Evolutionary conservation across 2,797 vertebrate species (phyloP), one percentile per base, ranked within the genome.

Genomic region (Molossus molossus): DNA sequence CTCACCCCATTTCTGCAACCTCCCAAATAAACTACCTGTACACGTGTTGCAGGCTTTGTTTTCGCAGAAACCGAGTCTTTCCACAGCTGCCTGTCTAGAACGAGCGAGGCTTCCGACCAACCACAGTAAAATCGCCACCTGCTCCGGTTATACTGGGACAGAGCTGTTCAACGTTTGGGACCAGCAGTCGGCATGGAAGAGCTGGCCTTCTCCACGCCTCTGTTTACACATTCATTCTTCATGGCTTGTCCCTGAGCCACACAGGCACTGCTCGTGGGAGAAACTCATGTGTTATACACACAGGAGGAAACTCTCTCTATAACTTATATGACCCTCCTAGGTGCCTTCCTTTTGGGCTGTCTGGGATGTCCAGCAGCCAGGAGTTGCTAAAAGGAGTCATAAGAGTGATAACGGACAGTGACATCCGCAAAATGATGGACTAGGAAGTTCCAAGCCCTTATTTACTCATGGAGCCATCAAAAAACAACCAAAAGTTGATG

Each of bases 1-100:
- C 73, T 11, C 70, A 33, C 50, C 58, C 79, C 27, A 53, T 89
- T 92, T 93, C 55, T 90, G 67, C 37, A 95, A 40, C 2, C n/a
- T 92, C 11, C 57, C 5, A 40, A 57, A 57, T 62, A 75, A 93
- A 67, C 6, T 60, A 6, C 48, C 37, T 77, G 29, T 5, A 4
- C 62, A 53, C 83, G 15, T 14, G 18, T 87, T 53, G 81, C n/a
- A 27, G 9, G 1, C 37, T 96, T 29, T 75, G 64, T 65, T 87
- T 84, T 87, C n/a, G 62, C 57, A 72, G 13, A 40, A 94, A 62
- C n/a, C 53, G 27, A 65, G 5, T 69, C 27, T 81, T 83, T 82
- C 57, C n/a, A 72, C 18, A 83, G 27, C 7, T 84, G 33, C 27
- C n/a, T 48, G 9, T 82, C 11, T 27, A 79, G 64, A 91, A 62